Evolutionary conservation across 1,140 invertebrate species (phyloP).

Genomic region (Camponotus pennsylvanicus): DNA sequence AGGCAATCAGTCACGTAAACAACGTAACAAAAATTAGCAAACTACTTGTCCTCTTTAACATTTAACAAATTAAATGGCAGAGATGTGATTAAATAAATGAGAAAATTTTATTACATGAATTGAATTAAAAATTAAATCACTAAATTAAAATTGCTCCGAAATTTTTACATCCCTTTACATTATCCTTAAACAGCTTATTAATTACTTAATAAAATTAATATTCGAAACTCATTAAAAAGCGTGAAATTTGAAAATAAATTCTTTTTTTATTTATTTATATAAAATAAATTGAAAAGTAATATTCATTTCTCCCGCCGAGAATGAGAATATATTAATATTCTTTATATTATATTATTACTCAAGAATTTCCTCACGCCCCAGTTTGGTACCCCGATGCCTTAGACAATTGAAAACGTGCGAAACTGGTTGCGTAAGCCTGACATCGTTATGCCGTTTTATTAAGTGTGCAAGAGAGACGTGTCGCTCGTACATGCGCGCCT

Average conservation of each 20-base stretch:
- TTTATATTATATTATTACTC: neutral
- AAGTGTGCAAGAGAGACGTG: constrained; percentile 19
- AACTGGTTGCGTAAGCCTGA: constrained; percentile 39
- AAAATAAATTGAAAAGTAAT: no score
- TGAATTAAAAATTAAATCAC: no score
- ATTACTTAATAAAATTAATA: no score
- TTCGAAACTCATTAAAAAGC: no score
- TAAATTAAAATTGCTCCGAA: no score
- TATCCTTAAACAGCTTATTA: no score
- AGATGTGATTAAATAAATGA: no score
- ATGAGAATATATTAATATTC: neutral
- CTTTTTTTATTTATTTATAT: no score
- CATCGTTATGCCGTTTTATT: constrained; percentile 57
- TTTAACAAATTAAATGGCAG: neutral
- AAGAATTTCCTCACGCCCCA: constrained; percentile 48
- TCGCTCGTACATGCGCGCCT: neutral
- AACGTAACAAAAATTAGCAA: constrained; percentile 25
- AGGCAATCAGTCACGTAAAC: neutral
- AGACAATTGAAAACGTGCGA: constrained; percentile 56
- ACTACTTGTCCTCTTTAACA: neutral
- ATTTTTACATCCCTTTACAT: no score
- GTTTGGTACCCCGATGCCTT: constrained; percentile 23
- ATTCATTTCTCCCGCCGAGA: neutral
- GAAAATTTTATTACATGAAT: no score
- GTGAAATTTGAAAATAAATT: no score